phyloP scores from a whole-genome alignment of 2,113 vertebrate genomes.

The Choloepus hoffmanni region DNA sequence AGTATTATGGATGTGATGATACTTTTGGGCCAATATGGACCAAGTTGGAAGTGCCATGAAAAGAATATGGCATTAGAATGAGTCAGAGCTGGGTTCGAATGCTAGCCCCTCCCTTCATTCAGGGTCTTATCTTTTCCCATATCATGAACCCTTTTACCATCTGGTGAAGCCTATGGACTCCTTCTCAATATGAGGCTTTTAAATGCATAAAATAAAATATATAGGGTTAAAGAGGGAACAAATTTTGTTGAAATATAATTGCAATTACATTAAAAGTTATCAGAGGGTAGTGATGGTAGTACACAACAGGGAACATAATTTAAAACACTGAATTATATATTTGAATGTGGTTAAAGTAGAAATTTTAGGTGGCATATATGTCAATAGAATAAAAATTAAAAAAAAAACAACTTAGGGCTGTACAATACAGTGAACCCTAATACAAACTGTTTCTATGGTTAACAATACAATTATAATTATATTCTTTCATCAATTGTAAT shows the following conservation, averaged over 20 bases:
- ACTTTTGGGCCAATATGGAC: neutral
- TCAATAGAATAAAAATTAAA: too few species aligned
- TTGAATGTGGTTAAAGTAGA: too few species aligned
- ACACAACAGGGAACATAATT: too few species aligned
- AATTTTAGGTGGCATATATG: too few species aligned
- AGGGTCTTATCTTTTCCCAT: too few species aligned
- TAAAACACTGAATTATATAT: too few species aligned
- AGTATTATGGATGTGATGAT: neutral
- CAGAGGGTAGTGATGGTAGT: neutral
- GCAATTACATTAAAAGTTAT: neutral
- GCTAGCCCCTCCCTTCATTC: neutral
- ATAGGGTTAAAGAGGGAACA: neutral
- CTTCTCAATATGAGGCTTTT: neutral
- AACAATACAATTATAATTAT: too few species aligned
- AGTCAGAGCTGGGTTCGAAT: neutral
- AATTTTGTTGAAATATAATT: neutral
- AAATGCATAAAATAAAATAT: neutral
- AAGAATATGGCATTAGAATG: neutral
- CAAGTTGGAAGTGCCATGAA: neutral
- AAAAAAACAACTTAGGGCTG: too few species aligned
- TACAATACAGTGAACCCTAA: too few species aligned
- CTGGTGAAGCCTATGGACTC: neutral
- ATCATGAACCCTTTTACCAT: neutral
- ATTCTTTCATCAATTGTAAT: too few species aligned
- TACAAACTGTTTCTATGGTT: too few species aligned